Base-by-base conservation (phyloP, 1,140 invertebrate species). In the Panagrolaimus sp. region DNA sequence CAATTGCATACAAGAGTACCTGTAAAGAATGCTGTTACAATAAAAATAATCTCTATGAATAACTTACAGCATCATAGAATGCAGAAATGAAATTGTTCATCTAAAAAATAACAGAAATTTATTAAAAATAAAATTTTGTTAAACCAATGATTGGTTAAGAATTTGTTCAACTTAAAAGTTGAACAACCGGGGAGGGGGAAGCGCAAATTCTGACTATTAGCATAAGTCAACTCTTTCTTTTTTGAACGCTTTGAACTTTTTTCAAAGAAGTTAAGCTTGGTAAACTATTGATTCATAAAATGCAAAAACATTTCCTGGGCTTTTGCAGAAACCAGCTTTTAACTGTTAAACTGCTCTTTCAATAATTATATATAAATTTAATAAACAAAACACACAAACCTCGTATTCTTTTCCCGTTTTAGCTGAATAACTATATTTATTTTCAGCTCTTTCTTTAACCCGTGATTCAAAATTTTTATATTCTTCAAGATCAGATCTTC, bases 51-150 rank as follows among this genome's bases (percentile, higher is more conserved):
- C n/a, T n/a, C n/a, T n/a, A n/a, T n/a, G n/a, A n/a, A n/a, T n/a
- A n/a, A n/a, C n/a, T n/a, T n/a, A n/a, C 91, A 0, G 92, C 92
- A 78, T 96, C 93, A 80, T 95, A 94, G 80, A 96, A 95, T 0
- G 92, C 92, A 0, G 91, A 92, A 69, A 94, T 90, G 75, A 95
- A 93, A 83, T 86, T 86, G 64, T 85, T 86, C 66, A 86, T 82
- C 74, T 83, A 65, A 65, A 82, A 71, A 16, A n/a, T 23, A 14
- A 16, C 0, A 23, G 2, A 38, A 38, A 38, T 38, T 38, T 4
- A 4, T 4, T 38, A 4, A 4, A 7, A 38, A 4, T 7, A 7
- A 38, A 38, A 38, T 38, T 38, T 38, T 38, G n/a, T 38, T 38
- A 38, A 38, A 38, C 31, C 7, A 38, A 38, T 38, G 31, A n/a